Evolutionary conservation across 1,140 invertebrate species (phyloP).

Genomic region (Oedothorax gibbosus): DNA sequence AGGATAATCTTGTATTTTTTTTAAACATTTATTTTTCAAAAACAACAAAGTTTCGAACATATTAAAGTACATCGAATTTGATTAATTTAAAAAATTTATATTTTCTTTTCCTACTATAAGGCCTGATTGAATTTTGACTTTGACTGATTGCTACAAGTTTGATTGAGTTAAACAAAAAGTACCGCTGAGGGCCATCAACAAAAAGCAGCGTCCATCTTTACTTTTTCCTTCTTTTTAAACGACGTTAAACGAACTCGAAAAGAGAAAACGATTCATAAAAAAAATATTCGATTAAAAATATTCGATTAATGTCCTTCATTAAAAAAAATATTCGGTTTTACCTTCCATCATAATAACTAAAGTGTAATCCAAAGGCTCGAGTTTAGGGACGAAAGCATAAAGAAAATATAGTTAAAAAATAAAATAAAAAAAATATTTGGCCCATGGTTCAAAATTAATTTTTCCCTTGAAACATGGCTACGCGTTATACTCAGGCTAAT

Average conservation of each 20-base stretch:
- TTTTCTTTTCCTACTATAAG: neutral
- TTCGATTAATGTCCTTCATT: slow-evolving; percentile 18
- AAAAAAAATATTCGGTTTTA: neutral
- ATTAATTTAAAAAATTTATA: neutral
- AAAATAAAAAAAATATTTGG: slow-evolving; percentile 5
- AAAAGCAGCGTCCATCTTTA: slow-evolving; percentile 10
- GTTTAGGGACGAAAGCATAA: slow-evolving; percentile 9
- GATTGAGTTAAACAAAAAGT: neutral
- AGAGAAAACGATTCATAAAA: slow-evolving; percentile 6
- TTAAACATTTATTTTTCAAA: too few relatives aligned
- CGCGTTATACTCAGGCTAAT: slow-evolving; percentile 22
- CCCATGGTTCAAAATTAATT: slow-evolving; percentile 30
- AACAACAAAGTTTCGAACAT: too few relatives aligned
- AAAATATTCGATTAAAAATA: slow-evolving; percentile 40
- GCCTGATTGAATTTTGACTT: slow-evolving; percentile 43
- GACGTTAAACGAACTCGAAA: slow-evolving; percentile 37
- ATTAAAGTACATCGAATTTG: too few relatives aligned
- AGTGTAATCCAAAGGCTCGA: slow-evolving; percentile 26
- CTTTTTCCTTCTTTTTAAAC: slow-evolving; percentile 7
- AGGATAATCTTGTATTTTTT: too few relatives aligned
- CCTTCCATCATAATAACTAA: slow-evolving; percentile 30
- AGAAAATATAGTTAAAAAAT: slow-evolving; percentile 10
- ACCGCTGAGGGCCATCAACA: slow-evolving; percentile 1
- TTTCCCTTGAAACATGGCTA: slow-evolving; percentile 23
- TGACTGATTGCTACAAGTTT: slow-evolving; percentile 24